Base-by-base conservation (phyloP, 2,113 vertebrate species). In the Danio rerio region DNA sequence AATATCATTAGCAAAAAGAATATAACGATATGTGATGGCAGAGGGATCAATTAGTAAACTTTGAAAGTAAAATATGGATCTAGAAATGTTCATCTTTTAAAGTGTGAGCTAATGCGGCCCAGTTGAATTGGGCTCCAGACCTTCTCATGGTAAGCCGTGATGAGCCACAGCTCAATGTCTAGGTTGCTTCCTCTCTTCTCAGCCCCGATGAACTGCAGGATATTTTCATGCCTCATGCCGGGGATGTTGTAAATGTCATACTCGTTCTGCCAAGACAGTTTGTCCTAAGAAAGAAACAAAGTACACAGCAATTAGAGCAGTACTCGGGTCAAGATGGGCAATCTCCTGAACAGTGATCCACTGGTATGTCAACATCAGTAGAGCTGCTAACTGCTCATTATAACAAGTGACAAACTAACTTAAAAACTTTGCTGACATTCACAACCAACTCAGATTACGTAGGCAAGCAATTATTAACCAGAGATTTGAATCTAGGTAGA, bases 251-350 rank as follows among this genome's bases (percentile, higher is more conserved):
- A 99, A 75, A 99, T 96, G 91, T 99, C 98, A 5, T 99, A 99
- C 86, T 99, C 98, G 7, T 99, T 99, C 93, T 99, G 98, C 98
- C 98, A 99, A 0, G 98, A 99, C 83, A 97, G 95, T 81, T 98
- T 99, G 91, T 99, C 97, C 98, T 99, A 86, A n/a, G 55, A 21
- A 79, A 9, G 13, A 66, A 52, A 68, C 16, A 18, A 45, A 55
- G 61, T 6, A 75, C 12, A 50, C 6, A 2, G 40, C 43, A 47
- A 55, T 45, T 7, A 40, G 20, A 10, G 20, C 66, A 50, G 31
- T 31, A 18, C 11, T 9, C 1, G 50, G 31, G 31, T 31, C 40
- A 58, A 11, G 9, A 74, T 74, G 6, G 50, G 40, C 52, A 56
- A 42, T 42, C 5, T 13, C 9, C 9, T 72, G 31, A 73, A 56